These are phyloP conservation scores for Macroramphosus scolopax DNA, from an alignment of 2,797 vertebrate species.

Conservation along the genomic window DNA sequence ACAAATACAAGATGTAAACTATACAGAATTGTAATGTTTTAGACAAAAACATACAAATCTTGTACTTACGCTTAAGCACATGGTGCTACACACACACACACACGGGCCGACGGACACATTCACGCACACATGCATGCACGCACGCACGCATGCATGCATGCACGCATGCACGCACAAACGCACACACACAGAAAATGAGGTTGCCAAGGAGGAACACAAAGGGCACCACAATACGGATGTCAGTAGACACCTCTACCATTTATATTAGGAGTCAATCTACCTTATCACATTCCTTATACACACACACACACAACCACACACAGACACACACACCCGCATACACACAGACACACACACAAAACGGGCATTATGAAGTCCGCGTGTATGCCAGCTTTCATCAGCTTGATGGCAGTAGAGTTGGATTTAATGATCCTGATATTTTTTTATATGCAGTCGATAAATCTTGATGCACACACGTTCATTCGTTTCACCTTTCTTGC, in stretches of 20 bases:
- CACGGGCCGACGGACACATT: too few species aligned
- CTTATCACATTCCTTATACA: constrained; percentile 67
- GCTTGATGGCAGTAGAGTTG: constrained; percentile 73
- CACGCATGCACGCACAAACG: constrained; percentile 1
- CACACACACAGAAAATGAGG: constrained; percentile 26
- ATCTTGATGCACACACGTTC: constrained; percentile 67
- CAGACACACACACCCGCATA: constrained; percentile 17
- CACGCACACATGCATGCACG: neutral
- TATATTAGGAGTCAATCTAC: constrained; percentile 77
- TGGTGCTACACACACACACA: too few species aligned
- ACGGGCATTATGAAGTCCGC: constrained; percentile 56
- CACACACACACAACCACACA: constrained; percentile 29
- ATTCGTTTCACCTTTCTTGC: constrained; percentile 72
- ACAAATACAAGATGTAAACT: too few species aligned
- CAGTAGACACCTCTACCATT: constrained; percentile 68
- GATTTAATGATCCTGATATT: constrained; percentile 79
- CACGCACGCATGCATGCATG: neutral
- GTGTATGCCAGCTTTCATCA: constrained; percentile 79
- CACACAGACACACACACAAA: constrained; percentile 17
- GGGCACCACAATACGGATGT: constrained; percentile 60
- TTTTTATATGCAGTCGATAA: constrained; percentile 76
- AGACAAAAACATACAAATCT: too few species aligned
- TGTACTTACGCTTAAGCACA: too few species aligned
- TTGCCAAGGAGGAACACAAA: constrained; percentile 67
- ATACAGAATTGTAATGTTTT: too few species aligned